Evolutionary conservation across 35 echinoderm and acorn worm genomes (phyloP), one percentile per base, ranked within the genome.

Genomic region (Stichopus chloronotus): DNA sequence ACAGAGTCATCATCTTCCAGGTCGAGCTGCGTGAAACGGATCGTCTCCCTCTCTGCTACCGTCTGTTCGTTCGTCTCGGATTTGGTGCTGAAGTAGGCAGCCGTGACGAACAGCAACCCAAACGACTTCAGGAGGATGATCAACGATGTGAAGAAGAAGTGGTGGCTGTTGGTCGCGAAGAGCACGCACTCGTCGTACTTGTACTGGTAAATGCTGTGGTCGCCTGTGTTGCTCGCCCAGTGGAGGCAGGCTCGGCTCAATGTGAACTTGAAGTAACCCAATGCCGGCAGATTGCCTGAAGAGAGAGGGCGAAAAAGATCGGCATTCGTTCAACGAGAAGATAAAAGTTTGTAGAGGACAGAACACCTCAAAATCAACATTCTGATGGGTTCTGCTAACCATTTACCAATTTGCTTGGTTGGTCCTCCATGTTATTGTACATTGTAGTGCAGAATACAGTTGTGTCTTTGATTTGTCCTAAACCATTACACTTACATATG

Each of bases 131-230:
- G 87, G 5, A 72, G 59, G 24, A 89, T 55, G 17, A 89, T 72
- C 20, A 89, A 61, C 16, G 65, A 72, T 2, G 87, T 72, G n/a
- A 89, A 89, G 60, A 89, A 22, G 87, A 65, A 55, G 23, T 71
- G 52, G 5, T 89, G 87, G 25, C 59, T 54, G 10, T 89, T 89
- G 9, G 65, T 24, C 43, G 59, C 17, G 17, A 89, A 89, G 5
- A 89, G 8, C 0, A 89, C 87, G 21, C 87, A 89, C 52, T 89
- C 87, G 61, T 89, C 87, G 87, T 89, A 89, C 59, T 89, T 89
- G 52, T 89, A 89, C 13, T 89, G 57, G 61, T 71, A 63, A 4
- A 72, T 25, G 14, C 9, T 25, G 61, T 71, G 13, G 53, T 89
- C 43, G n/a, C 23, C 57, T 14, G 7, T 89, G 4, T 71, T 17